phyloP scores from a whole-genome alignment of 2,888 invertebrate species.

The Halocaridina rubra region DNA sequence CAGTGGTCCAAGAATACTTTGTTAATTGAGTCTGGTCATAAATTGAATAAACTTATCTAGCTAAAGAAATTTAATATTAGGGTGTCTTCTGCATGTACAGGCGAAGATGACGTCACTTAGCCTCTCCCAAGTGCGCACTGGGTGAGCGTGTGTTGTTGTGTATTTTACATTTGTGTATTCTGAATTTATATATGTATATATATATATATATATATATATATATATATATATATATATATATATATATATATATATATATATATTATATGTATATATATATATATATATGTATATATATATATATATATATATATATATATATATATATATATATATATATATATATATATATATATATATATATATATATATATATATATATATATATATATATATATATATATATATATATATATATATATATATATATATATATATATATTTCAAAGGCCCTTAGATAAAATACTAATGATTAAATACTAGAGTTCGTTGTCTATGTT shows the following conservation, averaged over 20 bases:
- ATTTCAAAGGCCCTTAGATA: neutral
- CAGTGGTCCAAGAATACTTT: too few relatives aligned
- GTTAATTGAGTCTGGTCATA: too few relatives aligned
- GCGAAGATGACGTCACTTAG: too few relatives aligned
- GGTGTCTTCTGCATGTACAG: too few relatives aligned
- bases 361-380: neutral
- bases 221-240: neutral
- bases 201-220: neutral
- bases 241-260: neutral
- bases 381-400: conserved; percentile 10
- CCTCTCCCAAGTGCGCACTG: too few relatives aligned
- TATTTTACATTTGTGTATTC: too few relatives aligned
- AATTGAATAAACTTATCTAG: too few relatives aligned
- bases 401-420: neutral
- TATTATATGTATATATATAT: neutral
- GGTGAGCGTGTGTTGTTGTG: too few relatives aligned
- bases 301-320: neutral
- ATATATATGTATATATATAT: neutral
- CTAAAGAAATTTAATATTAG: too few relatives aligned
- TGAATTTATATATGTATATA: neutral
- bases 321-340: neutral
- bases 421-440: neutral
- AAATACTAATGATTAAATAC: too few relatives aligned
- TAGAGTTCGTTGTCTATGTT: conserved; percentile 11
- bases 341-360: neutral